Evolutionary conservation across 2,888 invertebrate genomes (phyloP).

Genomic region (Agrilus biguttatus): DNA sequence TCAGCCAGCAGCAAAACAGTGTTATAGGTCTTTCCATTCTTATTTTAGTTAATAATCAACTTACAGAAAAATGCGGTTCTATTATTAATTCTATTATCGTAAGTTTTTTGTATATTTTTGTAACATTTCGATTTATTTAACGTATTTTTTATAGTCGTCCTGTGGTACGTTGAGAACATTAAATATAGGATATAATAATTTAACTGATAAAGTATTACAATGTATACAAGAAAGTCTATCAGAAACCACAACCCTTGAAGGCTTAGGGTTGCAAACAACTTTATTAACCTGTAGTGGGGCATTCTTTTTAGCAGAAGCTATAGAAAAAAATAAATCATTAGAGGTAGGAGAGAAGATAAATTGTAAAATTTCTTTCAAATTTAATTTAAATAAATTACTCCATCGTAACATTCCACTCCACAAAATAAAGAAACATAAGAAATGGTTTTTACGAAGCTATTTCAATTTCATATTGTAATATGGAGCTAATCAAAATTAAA

Average conservation of each 20-base stretch:
- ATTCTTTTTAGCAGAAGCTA: conserved; percentile 18
- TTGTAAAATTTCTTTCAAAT: background rate
- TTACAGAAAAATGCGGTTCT: conserved; percentile 25
- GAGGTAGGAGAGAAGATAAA: conserved; percentile 14
- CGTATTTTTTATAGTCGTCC: conserved; percentile 16
- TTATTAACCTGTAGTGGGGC: conserved; percentile 25
- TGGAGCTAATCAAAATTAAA: background rate
- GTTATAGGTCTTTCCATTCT: conserved; percentile 21
- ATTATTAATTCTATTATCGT: conserved; percentile 24
- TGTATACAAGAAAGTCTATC: conserved; percentile 18
- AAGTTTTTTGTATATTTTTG: conserved; percentile 9
- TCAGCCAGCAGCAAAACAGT: conserved; percentile 17
- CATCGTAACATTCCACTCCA: too few relatives aligned
- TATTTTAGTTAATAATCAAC: conserved; percentile 25
- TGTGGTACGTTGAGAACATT: conserved; percentile 24
- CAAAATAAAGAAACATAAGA: too few relatives aligned
- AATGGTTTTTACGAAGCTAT: background rate
- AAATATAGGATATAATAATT: conserved; percentile 25
- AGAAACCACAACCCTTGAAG: conserved; percentile 19
- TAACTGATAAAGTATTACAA: conserved; percentile 23
- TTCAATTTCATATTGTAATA: background rate
- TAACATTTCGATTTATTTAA: background rate
- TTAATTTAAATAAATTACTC: too few relatives aligned
- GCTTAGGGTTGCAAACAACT: conserved; percentile 26
- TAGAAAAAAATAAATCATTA: conserved; percentile 21